Conservation (phyloP, 64 coral and sea anemone species). For the Montipora foliosa region DNA sequence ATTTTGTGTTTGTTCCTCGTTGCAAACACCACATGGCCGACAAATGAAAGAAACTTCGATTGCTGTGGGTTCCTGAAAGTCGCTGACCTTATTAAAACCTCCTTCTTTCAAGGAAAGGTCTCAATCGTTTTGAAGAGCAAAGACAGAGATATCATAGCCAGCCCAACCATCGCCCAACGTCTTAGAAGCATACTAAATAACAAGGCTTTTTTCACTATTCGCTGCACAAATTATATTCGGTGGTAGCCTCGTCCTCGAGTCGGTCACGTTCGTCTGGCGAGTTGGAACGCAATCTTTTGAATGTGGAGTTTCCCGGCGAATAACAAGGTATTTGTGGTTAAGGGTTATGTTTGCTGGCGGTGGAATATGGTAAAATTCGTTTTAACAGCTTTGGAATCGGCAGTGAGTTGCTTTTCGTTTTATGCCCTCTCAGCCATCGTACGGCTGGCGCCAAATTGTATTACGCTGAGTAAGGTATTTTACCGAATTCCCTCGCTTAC, state of each 20-base stretch:
- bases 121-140: not conserved
- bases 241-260: conserved; percentile 73
- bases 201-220: conserved; percentile 61
- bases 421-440: conserved; percentile 63
- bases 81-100: conserved; percentile 9
- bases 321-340: conserved; percentile 63
- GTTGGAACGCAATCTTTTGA: conserved; percentile 42
- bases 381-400: conserved; percentile 2
- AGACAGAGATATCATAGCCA: conserved; percentile 23
- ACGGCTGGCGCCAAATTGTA: conserved; percentile 67
- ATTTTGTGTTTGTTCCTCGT: conserved; percentile 78
- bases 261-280: conserved; percentile 61
- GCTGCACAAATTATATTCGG: conserved; percentile 72
- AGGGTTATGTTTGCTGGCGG: not conserved
- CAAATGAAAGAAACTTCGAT: conserved; percentile 74
- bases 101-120: conserved; percentile 18
- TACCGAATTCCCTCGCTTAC: not conserved
- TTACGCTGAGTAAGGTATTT: not conserved
- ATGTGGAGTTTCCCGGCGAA: conserved; percentile 9
- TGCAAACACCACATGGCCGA: conserved; percentile 81
- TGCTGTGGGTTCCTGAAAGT: conserved; percentile 35
- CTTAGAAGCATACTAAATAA: conserved; percentile 61
- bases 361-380: not conserved
- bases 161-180: conserved; percentile 1
- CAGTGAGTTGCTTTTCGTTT: conserved; percentile 6